Evolutionary conservation across 1,140 invertebrate genomes (phyloP), one percentile per base, ranked within the genome.

Genomic region (Cydia amplana): DNA sequence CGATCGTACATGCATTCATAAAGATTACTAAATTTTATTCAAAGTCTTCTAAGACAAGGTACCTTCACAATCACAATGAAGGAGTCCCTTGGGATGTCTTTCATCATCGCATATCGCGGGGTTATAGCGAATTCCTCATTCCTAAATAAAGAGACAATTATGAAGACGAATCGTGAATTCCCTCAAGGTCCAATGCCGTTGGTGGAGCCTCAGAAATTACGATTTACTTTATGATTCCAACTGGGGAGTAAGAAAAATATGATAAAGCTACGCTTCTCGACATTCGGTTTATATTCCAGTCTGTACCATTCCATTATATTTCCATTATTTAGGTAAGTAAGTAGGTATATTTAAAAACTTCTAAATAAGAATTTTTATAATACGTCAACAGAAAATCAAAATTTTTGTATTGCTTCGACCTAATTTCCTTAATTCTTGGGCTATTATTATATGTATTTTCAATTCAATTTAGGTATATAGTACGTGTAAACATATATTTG

Each of bases 131-230:
- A 40, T 70, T 70, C 12, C 55, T 60, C 65, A 70, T 36, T 70
- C 65, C 65, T 70, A 40, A 36, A 43, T 70, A 70, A 43, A 36
- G 16, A 70, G 14, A 70, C 65, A 70, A 36, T 67, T 67, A 36
- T 70, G 28, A 70, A 70, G 65, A 60, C 18, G 55, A 36, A 70
- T 70, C 65, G 28, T 1, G 65, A 70, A 36, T 20, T 43, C 36
- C 65, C 65, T 40, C 14, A 70, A 70, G 65, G 18, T 51, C 16
- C 49, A 60, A 20, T 60, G 9, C n/a, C 55, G 55, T 23, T 12
- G 28, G 28, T 28, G 20, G 55, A 51, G 49, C 1, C 18, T 60
- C 10, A 0, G 9, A 60, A 60, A 60, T 60, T 23, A 60, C 18
- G 55, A 60, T 60, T 60, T 60, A 60, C 10, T 60, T 23, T 60